phyloP scores from a whole-genome alignment of 2,888 invertebrate species.

The Andrena camellia region DNA sequence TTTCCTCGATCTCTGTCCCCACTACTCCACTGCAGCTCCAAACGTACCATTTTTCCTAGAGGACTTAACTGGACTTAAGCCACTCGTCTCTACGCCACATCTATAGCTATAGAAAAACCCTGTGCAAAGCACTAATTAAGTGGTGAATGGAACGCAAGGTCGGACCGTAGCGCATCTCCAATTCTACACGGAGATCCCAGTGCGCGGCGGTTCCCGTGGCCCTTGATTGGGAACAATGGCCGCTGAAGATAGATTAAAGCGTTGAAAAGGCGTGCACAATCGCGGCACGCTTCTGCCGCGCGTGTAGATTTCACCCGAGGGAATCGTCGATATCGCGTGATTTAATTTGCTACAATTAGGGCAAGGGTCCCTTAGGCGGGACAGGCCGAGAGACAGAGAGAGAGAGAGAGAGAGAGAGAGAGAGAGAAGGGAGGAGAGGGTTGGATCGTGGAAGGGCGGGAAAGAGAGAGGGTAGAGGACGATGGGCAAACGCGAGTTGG shows the following conservation, averaged over 20 bases:
- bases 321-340: constrained; percentile 78
- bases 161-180: constrained; percentile 1
- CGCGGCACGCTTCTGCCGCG: constrained; percentile 63
- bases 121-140: too few species aligned
- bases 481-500: constrained; percentile 7
- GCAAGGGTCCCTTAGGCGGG: constrained; percentile 69
- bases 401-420: not conserved
- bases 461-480: constrained; percentile 30
- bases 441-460: not conserved
- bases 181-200: not conserved
- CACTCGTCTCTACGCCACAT: too few species aligned
- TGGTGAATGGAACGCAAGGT: not conserved
- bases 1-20: too few species aligned
- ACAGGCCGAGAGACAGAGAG: constrained; percentile 17
- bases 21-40: too few species aligned
- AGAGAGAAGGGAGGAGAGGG: constrained; percentile 7
- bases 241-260: constrained; percentile 42
- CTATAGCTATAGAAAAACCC: too few species aligned
- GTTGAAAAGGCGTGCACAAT: constrained; percentile 69
- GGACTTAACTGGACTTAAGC: too few species aligned
- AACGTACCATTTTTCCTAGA: too few species aligned
- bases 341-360: constrained; percentile 84
- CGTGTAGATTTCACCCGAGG: constrained; percentile 64
- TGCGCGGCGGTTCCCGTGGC: not conserved
- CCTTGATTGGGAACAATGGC: constrained; percentile 62